Base-by-base conservation (phyloP, 2,113 vertebrate species). In the Menura novaehollandiae region DNA sequence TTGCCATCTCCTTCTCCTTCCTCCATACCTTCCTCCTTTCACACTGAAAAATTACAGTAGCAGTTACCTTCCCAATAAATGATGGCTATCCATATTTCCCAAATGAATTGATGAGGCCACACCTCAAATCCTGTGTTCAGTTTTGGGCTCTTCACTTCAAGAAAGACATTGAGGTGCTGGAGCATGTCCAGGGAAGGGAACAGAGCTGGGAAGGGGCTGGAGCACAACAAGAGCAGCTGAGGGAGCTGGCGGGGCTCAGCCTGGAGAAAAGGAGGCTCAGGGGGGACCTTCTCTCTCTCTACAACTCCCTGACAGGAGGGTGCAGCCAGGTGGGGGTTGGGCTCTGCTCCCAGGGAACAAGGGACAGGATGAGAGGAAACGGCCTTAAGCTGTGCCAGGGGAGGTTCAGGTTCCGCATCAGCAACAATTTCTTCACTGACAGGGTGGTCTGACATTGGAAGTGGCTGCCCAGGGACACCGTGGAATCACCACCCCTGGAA, bases 251-350 rank as follows among this genome's bases (percentile, higher is more conserved):
- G 37, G 60, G 11, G 37, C 37, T 67, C 39, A 68, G 39, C 53
- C 24, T 53, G 16, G 30, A 47, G 28, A 12, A 67, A 53, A 67
- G 39, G 7, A 53, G 46, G 46, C 24, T 68, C 13, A 15, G 9
- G n/a, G 13, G 28, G 13, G 0, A 18, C 39, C 9, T 52, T n/a
- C 3, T 30, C 4, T 1, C 2, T 68, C 39, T 53, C 0, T 5
- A 16, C 24, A 89, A 26, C 13, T 53, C n/a, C 35, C 24, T 46
- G 24, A 10, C 9, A 59, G 13, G n/a, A 60, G 9, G 6, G 15
- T 0, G 3, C 15, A 74, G 22, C 33, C 3, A 1, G 26, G 13
- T 8, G 11, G 8, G 43, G 9, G 1, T 52, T 0, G 0, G 27
- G 27, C 37, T 67, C 23, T 67, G 33, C 44, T 52, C 60, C 37